Base-by-base conservation (phyloP, 1,140 invertebrate species). In the Aphaenogaster rudis region DNA sequence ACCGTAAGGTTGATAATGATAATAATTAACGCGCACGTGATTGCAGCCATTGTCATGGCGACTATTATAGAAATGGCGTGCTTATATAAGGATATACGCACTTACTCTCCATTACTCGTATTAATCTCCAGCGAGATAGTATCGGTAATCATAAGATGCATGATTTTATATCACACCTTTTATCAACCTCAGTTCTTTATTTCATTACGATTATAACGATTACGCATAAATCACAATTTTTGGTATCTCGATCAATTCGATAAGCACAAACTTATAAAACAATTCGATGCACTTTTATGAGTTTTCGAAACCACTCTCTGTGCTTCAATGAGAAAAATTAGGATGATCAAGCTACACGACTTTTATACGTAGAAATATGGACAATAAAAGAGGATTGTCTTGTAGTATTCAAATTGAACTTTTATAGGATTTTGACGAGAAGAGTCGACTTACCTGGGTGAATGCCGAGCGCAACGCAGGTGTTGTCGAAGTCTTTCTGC, bases 401-500 rank as follows among this genome's bases (percentile, higher is more conserved):
- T 33, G n/a, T 9, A 66, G 13, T 50, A 66, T 66, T 42, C 6
- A 5, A 9, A 66, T 52, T 17, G 21, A 71, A 79, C 6, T 21
- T 50, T 45, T 13, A 36, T 42, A 15, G 57, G 8, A 33, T 15
- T n/a, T 64, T 11, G 7, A 52, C 1, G 33, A 15, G 9, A 77
- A 39, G 0, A 78, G 5, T 17, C 54, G 45, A 93, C 97, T 97
- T 95, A 98, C 98, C 98, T 95, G 97, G 97, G 93, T 98, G 97
- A 94, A 99, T 98, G 92, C 97, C 97, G 88, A 98, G 96, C 78
- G 97, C 96, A 4, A 97, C 97, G 93, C 98, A 98, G 2, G 98
- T 98, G 91, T 97, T 97, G 90, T 98, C 97, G 50, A 98, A 98
- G 93, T 98, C 98, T 90, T 97, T 97, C 86, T 98, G 97, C 80